Evolutionary conservation across 2,888 invertebrate genomes (phyloP).

Genomic region (Mesorhabditis spiculigera): DNA sequence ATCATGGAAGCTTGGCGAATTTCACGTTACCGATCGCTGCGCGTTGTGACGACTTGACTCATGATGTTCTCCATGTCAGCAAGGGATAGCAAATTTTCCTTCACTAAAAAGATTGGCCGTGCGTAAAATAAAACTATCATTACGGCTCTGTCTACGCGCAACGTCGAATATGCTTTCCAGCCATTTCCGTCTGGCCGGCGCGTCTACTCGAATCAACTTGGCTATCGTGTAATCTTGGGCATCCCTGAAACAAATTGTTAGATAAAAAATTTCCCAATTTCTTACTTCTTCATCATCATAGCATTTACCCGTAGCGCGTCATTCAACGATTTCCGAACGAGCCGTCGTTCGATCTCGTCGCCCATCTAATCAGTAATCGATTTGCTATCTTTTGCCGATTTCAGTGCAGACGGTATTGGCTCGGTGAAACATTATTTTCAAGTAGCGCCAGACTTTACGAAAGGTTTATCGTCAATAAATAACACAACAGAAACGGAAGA

Average conservation of each 20-base stretch:
- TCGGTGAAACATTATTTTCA: no score
- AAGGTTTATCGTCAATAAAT: no score
- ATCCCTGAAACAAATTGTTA: neutral
- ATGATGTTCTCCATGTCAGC: neutral
- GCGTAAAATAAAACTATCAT: neutral
- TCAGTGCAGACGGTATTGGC: no score
- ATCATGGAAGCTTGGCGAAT: neutral
- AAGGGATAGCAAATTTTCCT: neutral
- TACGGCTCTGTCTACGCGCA: slow-evolving; percentile 39
- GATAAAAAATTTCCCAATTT: neutral
- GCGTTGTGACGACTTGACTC: neutral
- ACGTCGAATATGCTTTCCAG: slow-evolving; percentile 32
- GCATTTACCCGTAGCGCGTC: slow-evolving; percentile 5
- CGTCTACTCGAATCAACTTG: neutral
- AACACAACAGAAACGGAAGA: no score
- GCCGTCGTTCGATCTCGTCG: neutral
- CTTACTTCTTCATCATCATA: neutral
- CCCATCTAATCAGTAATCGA: neutral
- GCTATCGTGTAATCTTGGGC: neutral
- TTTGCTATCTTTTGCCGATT: no score
- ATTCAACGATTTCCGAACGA: neutral
- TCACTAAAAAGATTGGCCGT: no score
- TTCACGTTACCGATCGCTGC: neutral
- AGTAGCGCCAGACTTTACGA: no score
- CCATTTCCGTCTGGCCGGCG: slow-evolving; percentile 22